Conservation (phyloP, 2,888 invertebrate species). For the Ctenicera cuprea region DNA sequence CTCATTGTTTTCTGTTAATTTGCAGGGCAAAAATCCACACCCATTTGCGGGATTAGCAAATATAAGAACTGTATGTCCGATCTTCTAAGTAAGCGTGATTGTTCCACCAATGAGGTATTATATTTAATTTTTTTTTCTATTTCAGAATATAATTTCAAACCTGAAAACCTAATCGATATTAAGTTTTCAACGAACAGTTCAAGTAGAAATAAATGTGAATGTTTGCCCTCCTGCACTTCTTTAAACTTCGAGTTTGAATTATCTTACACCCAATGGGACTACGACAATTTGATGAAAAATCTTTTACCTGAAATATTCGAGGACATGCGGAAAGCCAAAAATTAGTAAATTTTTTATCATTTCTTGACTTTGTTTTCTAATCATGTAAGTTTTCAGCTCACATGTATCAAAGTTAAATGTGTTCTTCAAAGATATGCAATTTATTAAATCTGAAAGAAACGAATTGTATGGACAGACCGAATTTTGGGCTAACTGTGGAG, state of each 20-base stretch:
- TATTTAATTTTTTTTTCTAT: too few relatives aligned
- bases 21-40: conserved; percentile 26
- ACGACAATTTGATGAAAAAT: too few relatives aligned
- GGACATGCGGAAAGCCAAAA: background rate
- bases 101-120: too few relatives aligned
- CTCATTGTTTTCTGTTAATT: background rate
- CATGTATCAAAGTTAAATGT: conserved; percentile 74
- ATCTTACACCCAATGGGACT: conserved; percentile 68
- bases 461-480: conserved; percentile 82
- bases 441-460: conserved; percentile 80
- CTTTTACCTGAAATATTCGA: background rate
- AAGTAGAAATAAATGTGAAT: conserved; percentile 68
- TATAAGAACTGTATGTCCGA: too few relatives aligned
- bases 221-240: conserved; percentile 69
- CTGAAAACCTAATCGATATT: too few relatives aligned
- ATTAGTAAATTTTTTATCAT: background rate
- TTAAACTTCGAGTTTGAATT: conserved; percentile 69
- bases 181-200: background rate
- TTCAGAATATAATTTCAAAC: too few relatives aligned
- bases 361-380: too few relatives aligned
- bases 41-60: conserved; percentile 26
- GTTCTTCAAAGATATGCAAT: conserved; percentile 83
- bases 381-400: background rate
- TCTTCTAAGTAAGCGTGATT: too few relatives aligned
- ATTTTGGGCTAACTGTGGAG: conserved; percentile 82